Evolutionary conservation across 2,113 vertebrate genomes (phyloP).

Genomic region (Coptodon bakossiorum): DNA sequence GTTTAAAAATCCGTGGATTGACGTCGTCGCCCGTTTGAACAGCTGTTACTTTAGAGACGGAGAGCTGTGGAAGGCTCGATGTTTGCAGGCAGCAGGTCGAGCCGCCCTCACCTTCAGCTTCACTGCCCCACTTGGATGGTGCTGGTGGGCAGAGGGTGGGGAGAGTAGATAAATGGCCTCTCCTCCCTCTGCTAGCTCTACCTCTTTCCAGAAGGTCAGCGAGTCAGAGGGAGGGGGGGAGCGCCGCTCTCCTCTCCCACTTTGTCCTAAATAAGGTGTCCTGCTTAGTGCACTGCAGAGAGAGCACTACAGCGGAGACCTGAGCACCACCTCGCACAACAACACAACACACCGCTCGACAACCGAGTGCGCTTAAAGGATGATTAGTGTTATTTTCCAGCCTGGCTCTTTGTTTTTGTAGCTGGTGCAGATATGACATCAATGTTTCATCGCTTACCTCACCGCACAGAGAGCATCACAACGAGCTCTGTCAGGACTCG

Average conservation of each 20-base stretch:
- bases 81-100: constrained; percentile 19
- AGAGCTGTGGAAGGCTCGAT: background rate
- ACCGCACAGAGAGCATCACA: background rate
- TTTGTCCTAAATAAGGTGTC: constrained; percentile 52
- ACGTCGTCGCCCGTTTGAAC: background rate
- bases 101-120: constrained; percentile 57
- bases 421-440: background rate
- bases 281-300: constrained; percentile 22
- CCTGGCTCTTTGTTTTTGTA: background rate
- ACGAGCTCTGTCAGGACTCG: background rate
- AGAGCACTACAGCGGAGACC: constrained; percentile 11
- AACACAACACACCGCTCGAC: background rate
- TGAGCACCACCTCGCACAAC: background rate
- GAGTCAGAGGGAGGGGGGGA: constrained; percentile 25
- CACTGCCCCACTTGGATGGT: constrained; percentile 33
- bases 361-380: background rate
- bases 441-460: background rate
- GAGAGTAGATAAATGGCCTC: constrained; percentile 60
- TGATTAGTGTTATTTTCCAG: constrained; percentile 8
- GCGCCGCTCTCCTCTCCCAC: background rate
- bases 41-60: background rate
- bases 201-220: constrained; percentile 59
- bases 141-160: background rate
- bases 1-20: background rate
- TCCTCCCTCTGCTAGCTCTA: constrained; percentile 44